phyloP scores from a whole-genome alignment of 1,140 invertebrate species.

The Drosophila santomea region DNA sequence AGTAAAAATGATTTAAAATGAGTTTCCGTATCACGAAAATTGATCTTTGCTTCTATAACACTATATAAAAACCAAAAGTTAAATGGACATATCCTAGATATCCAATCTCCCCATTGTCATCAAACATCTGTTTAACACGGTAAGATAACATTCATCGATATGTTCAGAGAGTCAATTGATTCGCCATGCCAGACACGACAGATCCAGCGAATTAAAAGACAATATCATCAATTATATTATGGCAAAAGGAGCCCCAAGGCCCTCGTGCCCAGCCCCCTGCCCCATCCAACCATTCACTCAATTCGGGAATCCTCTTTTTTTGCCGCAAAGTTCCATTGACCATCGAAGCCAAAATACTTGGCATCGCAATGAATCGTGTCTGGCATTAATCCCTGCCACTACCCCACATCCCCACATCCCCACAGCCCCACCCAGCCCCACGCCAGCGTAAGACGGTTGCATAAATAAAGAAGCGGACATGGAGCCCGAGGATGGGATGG shows the following conservation, averaged over 20 bases:
- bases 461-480: constrained; percentile 77
- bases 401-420: constrained; percentile 3
- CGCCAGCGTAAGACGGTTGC: constrained; percentile 56
- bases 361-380: constrained; percentile 65
- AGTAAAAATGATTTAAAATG: too few relatives aligned
- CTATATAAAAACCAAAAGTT: background rate
- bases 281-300: background rate
- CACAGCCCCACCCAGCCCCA: background rate
- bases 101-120: constrained; percentile 21
- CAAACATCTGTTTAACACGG: constrained; percentile 42
- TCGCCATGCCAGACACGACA: constrained; percentile 61
- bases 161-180: constrained; percentile 47
- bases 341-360: constrained; percentile 53
- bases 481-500: constrained; percentile 20
- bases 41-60: background rate
- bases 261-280: background rate
- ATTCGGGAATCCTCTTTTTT: constrained; percentile 44
- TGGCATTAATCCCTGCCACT: constrained; percentile 55
- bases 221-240: constrained; percentile 85
- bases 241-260: constrained; percentile 55
- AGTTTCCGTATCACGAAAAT: too few relatives aligned
- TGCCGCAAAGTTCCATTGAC: constrained; percentile 56
- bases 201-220: constrained; percentile 83
- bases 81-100: background rate
- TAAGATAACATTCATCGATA: constrained; percentile 41